Conservation (phyloP, 30 jellyfish, hydroid and myxozoan genomes). For the Clytia hemisphaerica region DNA sequence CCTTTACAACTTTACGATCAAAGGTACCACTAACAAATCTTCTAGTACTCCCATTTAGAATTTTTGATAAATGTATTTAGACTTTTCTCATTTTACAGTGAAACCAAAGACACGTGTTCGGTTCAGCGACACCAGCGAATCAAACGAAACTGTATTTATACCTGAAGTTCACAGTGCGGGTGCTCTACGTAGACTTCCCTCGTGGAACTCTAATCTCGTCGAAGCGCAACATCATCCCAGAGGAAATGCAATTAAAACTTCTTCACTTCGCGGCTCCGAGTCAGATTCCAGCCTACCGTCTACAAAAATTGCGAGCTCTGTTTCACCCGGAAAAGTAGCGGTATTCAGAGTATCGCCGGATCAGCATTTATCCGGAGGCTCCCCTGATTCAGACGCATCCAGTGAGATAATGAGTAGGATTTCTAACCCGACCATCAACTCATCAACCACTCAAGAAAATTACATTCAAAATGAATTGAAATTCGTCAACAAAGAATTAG, state of each 20-base stretch:
- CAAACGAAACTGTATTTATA: not conserved
- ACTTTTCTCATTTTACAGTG: conserved; percentile 9
- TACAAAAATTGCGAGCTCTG: no score
- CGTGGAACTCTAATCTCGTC: no score
- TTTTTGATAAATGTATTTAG: no score
- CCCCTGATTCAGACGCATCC: conserved; percentile 42
- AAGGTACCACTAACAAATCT: no score
- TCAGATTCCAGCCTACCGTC: conserved; percentile 12
- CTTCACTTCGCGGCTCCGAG: conserved; percentile 6
- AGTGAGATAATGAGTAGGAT: no score
- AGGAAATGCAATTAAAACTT: not conserved
- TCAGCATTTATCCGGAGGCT: conserved; percentile 19
- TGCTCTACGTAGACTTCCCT: conserved; percentile 3
- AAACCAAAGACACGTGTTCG: conserved; percentile 37
- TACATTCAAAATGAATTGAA: conserved; percentile 11
- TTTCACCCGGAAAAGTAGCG: no score
- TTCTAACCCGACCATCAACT: not conserved
- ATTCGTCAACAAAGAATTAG: conserved; percentile 1
- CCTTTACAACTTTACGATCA: no score
- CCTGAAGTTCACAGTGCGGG: conserved; percentile 25
- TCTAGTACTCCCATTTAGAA: no score
- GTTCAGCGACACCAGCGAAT: conserved; percentile 8
- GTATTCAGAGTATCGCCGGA: conserved; percentile 31
- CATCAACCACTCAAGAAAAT: conserved; percentile 23
- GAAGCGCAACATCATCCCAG: conserved; percentile 1